Evolutionary conservation across 1,140 invertebrate species (phyloP).

Genomic region (Rhizoglyphus robini): DNA sequence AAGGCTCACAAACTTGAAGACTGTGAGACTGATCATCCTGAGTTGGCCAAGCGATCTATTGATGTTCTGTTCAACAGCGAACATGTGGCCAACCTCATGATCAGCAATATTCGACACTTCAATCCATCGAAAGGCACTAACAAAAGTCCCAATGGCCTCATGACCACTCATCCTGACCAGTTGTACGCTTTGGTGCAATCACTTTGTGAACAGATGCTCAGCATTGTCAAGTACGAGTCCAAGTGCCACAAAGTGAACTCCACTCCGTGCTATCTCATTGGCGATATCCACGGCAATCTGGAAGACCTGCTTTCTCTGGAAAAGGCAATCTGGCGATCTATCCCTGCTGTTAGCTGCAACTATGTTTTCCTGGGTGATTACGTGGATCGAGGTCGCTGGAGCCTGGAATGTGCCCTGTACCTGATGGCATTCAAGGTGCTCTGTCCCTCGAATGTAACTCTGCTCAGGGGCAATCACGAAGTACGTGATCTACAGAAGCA

Average conservation of each 20-base stretch:
- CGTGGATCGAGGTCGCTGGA: no score
- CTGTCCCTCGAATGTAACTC: conserved; percentile 43
- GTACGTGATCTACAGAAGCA: conserved; percentile 53
- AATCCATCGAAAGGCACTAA: no score
- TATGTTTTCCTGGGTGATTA: conserved; percentile 51
- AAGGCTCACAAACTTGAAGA: neutral
- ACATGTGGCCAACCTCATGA: neutral
- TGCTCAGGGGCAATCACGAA: conserved; percentile 49
- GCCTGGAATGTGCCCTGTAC: no score
- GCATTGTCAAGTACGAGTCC: no score
- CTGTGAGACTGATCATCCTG: no score
- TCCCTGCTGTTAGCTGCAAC: conserved; percentile 42
- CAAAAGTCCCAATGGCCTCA: no score
- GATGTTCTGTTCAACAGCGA: neutral
- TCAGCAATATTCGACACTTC: no score
- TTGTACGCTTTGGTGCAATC: neutral
- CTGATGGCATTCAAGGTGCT: conserved; percentile 49
- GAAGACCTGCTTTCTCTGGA: no score
- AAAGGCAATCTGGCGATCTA: conserved; percentile 45
- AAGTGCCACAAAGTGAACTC: conserved; percentile 2
- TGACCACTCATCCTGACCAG: no score
- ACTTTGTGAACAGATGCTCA: no score
- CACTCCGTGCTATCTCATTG: conserved; percentile 30
- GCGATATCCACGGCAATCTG: no score
- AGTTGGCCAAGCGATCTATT: neutral